These are phyloP conservation scores for Drosophila atripex DNA, from an alignment of 2,888 invertebrate genomes.

Conservation along the genomic window DNA sequence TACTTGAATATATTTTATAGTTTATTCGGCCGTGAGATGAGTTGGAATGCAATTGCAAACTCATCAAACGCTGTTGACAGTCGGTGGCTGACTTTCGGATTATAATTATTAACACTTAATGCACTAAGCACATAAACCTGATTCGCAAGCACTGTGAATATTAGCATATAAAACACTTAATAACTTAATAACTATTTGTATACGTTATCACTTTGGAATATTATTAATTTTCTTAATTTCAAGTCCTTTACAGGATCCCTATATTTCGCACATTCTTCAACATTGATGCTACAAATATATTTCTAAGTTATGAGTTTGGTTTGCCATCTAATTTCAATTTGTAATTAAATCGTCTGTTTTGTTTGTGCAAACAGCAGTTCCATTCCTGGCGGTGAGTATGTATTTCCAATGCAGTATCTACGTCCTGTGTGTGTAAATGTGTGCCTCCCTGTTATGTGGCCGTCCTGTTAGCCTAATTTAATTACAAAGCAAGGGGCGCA, in stretches of 20 bases:
- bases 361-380: slow-evolving; percentile 23
- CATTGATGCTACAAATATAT: slow-evolving; percentile 7
- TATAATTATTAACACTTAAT: slow-evolving; percentile 70
- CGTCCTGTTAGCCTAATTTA: slow-evolving; percentile 67
- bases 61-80: slow-evolving; percentile 41
- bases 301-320: slow-evolving; percentile 32
- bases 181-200: not conserved
- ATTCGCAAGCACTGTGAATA: slow-evolving; percentile 67
- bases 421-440: slow-evolving; percentile 12
- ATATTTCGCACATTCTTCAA: not conserved
- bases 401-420: slow-evolving; percentile 2
- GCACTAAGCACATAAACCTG: slow-evolving; percentile 63
- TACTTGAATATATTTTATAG: slow-evolving; percentile 13
- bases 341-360: slow-evolving; percentile 62
- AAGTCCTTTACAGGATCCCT: not conserved
- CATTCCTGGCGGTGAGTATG: not conserved
- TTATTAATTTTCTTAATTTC: no score
- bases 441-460: slow-evolving; percentile 16
- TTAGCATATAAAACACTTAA: not conserved
- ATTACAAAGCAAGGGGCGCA: slow-evolving; percentile 56
- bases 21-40: slow-evolving; percentile 20
- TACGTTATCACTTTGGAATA: no score
- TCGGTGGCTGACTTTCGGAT: slow-evolving; percentile 68
- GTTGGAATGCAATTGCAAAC: slow-evolving; percentile 16
- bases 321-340: slow-evolving; percentile 57